Base-by-base conservation (phyloP, 2,888 invertebrate genomes). In the Nudaria mundana region DNA sequence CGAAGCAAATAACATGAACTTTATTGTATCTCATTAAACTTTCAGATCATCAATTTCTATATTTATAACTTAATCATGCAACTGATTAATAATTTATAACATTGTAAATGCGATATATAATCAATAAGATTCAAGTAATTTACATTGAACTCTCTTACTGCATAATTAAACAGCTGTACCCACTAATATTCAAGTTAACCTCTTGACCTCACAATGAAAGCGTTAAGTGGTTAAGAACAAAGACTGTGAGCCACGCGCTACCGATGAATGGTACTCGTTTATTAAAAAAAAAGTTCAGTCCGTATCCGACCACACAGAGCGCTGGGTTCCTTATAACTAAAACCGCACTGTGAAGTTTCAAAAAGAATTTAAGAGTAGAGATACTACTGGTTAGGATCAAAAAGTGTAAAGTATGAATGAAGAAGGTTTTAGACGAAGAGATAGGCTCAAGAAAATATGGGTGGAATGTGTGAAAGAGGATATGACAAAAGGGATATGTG, bases 271-370 rank as follows among this genome's bases (percentile, higher is more conserved):
- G n/a, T n/a, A n/a, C n/a, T n/a, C n/a, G n/a, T n/a, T 14, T 33
- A 42, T 44, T 50, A 49, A 51, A 50, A 51, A 49, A 54, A 39
- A 26, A 30, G 40, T 41, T 49, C 54, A 63, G 35, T 36, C n/a
- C 16, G 5, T 16, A n/a, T 4, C n/a, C 20, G 33, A 7, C 29
- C 29, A 24, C 28, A 29, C 18, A 34, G 16, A 7, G 5, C 13
- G n/a, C 8, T 5, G 22, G 34, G 40, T 40, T 40, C 40, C 11
- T 11, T 25, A 16, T n/a, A 29, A 15, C 13, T n/a, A 11, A 3
- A 10, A 25, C 24, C 11, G 11, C 12, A 25, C 8, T 10, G 10
- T 25, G n/a, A 10, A n/a, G 5, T 14, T 3, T 24, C 10, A 1
- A 10, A 4, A 7, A 15, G 5, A 11, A 11, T 7, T 8, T 32